Evolutionary conservation across 2,113 vertebrate genomes (phyloP).

Genomic region (Dolichotis patagonum): DNA sequence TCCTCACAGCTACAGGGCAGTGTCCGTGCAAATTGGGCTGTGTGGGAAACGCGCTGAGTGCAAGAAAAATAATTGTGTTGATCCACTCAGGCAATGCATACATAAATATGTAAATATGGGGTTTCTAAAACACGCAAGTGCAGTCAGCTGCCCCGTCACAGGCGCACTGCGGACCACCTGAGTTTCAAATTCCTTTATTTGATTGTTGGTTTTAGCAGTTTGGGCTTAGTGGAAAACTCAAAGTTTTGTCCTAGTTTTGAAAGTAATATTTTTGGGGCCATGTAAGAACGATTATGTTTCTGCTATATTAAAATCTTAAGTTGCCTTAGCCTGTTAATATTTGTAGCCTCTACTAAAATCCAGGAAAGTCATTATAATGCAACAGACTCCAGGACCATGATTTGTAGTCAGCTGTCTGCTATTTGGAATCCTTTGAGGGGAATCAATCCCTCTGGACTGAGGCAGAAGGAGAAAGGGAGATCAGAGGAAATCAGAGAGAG

Average conservation of each 20-base stretch:
- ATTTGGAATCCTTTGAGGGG: background rate
- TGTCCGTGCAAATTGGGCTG: conserved; percentile 89
- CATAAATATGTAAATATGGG: conserved; percentile 89
- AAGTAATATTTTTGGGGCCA: background rate
- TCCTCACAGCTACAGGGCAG: conserved; percentile 91
- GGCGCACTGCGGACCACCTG: background rate
- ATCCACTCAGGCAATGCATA: conserved; percentile 86
- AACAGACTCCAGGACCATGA: background rate
- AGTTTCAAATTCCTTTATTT: background rate
- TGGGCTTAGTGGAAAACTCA: background rate
- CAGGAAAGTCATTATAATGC: background rate
- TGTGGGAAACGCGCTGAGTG: conserved; percentile 87
- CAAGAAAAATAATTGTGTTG: conserved; percentile 90
- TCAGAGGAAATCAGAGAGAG: background rate
- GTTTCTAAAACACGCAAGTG: background rate
- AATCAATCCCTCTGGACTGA: background rate
- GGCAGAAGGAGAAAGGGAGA: background rate
- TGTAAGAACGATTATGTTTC: background rate
- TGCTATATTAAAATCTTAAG: background rate
- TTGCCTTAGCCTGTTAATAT: background rate
- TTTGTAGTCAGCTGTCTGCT: background rate
- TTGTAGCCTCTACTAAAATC: background rate
- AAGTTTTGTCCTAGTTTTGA: conserved; percentile 25
- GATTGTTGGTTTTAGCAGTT: background rate
- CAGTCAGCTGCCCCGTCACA: background rate